phyloP scores from a whole-genome alignment of 2,888 invertebrate species.

The Lamellibrachia satsuma region DNA sequence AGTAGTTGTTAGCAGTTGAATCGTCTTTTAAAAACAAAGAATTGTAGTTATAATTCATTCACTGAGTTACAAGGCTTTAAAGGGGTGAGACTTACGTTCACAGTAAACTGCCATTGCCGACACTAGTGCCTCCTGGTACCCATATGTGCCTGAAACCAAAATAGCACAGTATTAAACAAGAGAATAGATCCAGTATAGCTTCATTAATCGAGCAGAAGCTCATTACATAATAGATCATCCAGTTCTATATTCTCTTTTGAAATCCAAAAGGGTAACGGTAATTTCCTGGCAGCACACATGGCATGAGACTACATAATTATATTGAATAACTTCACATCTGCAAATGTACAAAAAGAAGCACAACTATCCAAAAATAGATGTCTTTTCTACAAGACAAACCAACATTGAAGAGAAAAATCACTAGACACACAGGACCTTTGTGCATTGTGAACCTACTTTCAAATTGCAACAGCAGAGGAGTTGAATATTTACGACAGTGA shows the following conservation, averaged over 20 bases:
- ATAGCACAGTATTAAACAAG: background rate
- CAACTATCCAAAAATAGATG: background rate
- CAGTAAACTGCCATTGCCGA: constrained; percentile 26
- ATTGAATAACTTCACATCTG: no score
- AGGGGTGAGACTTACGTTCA: constrained; percentile 24
- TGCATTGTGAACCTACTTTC: background rate
- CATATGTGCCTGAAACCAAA: constrained; percentile 19
- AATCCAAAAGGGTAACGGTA: no score
- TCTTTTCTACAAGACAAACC: background rate
- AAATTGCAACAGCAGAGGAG: background rate
- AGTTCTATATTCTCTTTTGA: background rate
- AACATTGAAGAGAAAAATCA: background rate
- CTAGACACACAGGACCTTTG: background rate
- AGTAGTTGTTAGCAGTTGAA: no score
- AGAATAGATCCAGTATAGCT: background rate
- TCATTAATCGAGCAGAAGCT: background rate
- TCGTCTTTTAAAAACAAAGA: background rate
- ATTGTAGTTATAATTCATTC: background rate
- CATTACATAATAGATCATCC: background rate
- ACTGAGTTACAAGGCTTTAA: background rate
- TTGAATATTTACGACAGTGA: background rate
- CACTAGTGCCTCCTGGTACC: constrained; percentile 30
- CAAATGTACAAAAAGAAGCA: background rate
- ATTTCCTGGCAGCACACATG: no score
- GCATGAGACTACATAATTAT: no score